These are phyloP conservation scores for Marasmarcha lunaedactyla DNA, from an alignment of 2,888 invertebrate genomes.

Conservation along the genomic window DNA sequence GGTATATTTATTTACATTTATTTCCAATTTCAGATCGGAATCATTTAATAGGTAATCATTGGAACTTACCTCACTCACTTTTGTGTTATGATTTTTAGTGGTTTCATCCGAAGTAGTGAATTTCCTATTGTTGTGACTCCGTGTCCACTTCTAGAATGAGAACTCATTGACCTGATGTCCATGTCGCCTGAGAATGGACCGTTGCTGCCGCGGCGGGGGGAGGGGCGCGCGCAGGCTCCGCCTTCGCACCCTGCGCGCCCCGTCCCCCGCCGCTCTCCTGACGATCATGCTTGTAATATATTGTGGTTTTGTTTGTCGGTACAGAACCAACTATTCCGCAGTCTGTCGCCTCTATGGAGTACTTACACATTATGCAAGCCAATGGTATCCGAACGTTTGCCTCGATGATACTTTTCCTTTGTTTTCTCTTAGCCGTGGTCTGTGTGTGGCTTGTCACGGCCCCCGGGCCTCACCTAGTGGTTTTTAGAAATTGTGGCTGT, in stretches of 20 bases:
- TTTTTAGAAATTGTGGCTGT: slow-evolving; percentile 64
- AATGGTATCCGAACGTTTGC: slow-evolving; percentile 62
- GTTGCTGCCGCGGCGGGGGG: slow-evolving; percentile 11
- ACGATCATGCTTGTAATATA: slow-evolving; percentile 51
- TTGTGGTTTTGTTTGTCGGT: slow-evolving; percentile 62
- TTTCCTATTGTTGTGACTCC: slow-evolving; percentile 32
- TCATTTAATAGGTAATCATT: slow-evolving; percentile 69
- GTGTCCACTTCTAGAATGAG: slow-evolving; percentile 37
- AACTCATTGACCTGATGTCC: slow-evolving; percentile 33
- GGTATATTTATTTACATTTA: slow-evolving; percentile 42
- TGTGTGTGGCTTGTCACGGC: slow-evolving; percentile 29
- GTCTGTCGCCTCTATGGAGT: slow-evolving; percentile 65
- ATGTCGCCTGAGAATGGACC: slow-evolving; percentile 22
- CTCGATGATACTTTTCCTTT: slow-evolving; percentile 33
- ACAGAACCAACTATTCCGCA: slow-evolving; percentile 67
- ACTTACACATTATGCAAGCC: slow-evolving; percentile 66
- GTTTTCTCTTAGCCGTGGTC: slow-evolving; percentile 26
- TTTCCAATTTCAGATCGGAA: slow-evolving; percentile 72
- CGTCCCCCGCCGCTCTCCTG: slow-evolving; percentile 17
- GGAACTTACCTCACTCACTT: slow-evolving; percentile 36
- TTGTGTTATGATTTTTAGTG: slow-evolving; percentile 38
- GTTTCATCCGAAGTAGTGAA: slow-evolving; percentile 43
- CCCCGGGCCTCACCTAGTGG: slow-evolving; percentile 26
- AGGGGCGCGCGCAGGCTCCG: slow-evolving; percentile 1
- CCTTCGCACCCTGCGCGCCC: slow-evolving; percentile 11